Percentiles rank a stretch among this genome's conserved stretches.
Evolutionary conservation across 1,140 invertebrate species (phyloP).

Genomic region (Daktulosphaira vitifoliae): DNA sequence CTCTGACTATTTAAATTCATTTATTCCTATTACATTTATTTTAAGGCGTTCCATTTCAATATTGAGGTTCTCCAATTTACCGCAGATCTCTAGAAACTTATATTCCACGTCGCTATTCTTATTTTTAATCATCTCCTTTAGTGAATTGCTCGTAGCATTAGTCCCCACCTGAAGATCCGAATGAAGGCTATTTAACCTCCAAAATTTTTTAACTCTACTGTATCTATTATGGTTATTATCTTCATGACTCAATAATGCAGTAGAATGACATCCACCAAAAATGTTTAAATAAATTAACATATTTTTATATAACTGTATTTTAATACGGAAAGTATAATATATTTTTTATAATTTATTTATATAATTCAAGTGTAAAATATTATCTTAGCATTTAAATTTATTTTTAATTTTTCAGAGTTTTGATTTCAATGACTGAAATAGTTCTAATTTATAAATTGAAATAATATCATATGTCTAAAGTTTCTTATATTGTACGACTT

Average conservation of each 20-base stretch:
- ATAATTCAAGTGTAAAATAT: no score
- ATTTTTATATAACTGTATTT: no score
- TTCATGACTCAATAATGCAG: background rate
- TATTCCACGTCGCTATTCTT: slow-evolving; percentile 37
- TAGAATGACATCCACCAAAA: no score
- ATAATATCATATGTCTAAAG: no score
- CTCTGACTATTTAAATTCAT: slow-evolving; percentile 25
- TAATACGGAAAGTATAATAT: no score
- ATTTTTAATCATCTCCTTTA: background rate
- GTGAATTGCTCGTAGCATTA: background rate
- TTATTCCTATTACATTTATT: slow-evolving; percentile 35
- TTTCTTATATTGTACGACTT: no score
- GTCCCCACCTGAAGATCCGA: slow-evolving; percentile 5
- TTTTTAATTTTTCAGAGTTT: no score
- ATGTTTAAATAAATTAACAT: no score
- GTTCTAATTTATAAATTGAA: no score
- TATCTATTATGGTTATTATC: background rate
- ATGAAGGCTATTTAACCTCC: background rate
- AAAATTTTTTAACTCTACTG: slow-evolving; percentile 3
- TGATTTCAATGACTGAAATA: no score
- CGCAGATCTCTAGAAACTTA: slow-evolving; percentile 33
- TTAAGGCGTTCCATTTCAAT: slow-evolving; percentile 35
- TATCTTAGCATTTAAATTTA: no score
- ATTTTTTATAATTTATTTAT: no score
- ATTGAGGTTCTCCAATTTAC: slow-evolving; percentile 36